Base-by-base conservation (phyloP, 92 coral and sea anemone genomes). In the Paramuricea clavata region DNA sequence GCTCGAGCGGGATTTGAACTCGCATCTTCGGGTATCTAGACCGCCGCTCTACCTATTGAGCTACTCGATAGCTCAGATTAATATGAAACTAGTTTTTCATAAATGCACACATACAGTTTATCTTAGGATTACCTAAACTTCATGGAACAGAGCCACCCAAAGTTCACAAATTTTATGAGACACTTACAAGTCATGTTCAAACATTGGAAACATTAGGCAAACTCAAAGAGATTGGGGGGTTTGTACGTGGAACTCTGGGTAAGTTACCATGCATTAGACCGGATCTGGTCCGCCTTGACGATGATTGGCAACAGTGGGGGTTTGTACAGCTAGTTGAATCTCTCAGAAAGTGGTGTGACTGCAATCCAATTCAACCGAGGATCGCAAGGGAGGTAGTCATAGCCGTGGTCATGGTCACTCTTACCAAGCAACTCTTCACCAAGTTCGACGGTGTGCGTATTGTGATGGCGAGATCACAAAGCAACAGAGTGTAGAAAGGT, bases 81-180 rank as follows among this genome's bases (percentile, higher is more conserved):
- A n/a, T n/a, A n/a, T n/a, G n/a, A n/a, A n/a, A n/a, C n/a, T n/a
- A n/a, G n/a, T n/a, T n/a, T n/a, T n/a, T n/a, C n/a, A n/a, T n/a
- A n/a, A n/a, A n/a, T n/a, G 87, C 90, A 35, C 90, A 85, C 72
- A 79, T 82, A 28, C 90, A 89, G 64, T 71, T 76, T n/a, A 76
- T 86, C 31, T 78, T 86, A 16, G 85, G 68, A 39, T 25, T 90
- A 36, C 83, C 93, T 3, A 81, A 25, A 22, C 56, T 90, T 36
- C 81, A 90, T 56, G 90, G 87, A 15, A 26, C 83, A 3, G 68
- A 90, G 25, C 90, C 93, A 43, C 81, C 50, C 32, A 89, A 89
- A 59, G 74, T 89, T 11, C 82, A 78, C 49, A 87, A 85, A 28
- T 77, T 89, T 47, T 35, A n/a, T n/a, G n/a, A n/a, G n/a, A n/a